These are phyloP conservation scores for Iselma pallidipennis DNA, from an alignment of 2,888 invertebrate genomes.

Conservation along the genomic window DNA sequence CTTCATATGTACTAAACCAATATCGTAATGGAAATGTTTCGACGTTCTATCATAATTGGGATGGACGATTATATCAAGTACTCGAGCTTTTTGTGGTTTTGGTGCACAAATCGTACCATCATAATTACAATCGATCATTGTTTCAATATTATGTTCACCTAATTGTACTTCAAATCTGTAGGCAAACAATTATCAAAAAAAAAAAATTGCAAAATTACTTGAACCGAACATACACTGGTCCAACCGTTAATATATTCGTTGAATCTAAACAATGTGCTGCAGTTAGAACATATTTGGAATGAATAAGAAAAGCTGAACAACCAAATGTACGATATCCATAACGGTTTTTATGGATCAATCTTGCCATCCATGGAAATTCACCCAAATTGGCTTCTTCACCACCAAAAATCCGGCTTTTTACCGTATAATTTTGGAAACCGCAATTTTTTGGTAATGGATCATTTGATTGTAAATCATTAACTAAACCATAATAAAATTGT, in stretches of 20 bases:
- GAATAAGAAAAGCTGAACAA: slow-evolving; percentile 61
- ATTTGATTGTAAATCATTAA: slow-evolving; percentile 1
- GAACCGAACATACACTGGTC: slow-evolving; percentile 53
- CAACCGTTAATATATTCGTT: slow-evolving; percentile 31
- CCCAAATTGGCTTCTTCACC: slow-evolving; percentile 56
- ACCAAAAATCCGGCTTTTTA: slow-evolving; percentile 48
- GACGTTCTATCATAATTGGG: slow-evolving; percentile 50
- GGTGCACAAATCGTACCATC: slow-evolving; percentile 53
- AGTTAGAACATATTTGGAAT: slow-evolving; percentile 59
- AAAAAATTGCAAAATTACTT: slow-evolving; percentile 10
- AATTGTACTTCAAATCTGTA: slow-evolving; percentile 49
- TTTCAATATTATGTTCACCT: slow-evolving; percentile 58
- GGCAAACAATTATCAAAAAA: slow-evolving; percentile 12
- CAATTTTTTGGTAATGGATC: slow-evolving; percentile 45
- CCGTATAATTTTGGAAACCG: slow-evolving; percentile 42
- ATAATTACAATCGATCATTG: slow-evolving; percentile 56
- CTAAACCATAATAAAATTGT: slow-evolving; percentile 1
- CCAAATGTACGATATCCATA: slow-evolving; percentile 43
- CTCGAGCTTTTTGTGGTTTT: slow-evolving; percentile 50
- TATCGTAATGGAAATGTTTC: slow-evolving; percentile 52
- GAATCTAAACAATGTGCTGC: slow-evolving; percentile 59
- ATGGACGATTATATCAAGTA: slow-evolving; percentile 55
- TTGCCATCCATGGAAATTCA: slow-evolving; percentile 62
- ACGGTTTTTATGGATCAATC: slow-evolving; percentile 56
- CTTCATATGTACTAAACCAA: slow-evolving; percentile 57